These are phyloP conservation scores for Drosophila pseudoananassae DNA, from an alignment of 1,140 invertebrate genomes.

Conservation along the genomic window DNA sequence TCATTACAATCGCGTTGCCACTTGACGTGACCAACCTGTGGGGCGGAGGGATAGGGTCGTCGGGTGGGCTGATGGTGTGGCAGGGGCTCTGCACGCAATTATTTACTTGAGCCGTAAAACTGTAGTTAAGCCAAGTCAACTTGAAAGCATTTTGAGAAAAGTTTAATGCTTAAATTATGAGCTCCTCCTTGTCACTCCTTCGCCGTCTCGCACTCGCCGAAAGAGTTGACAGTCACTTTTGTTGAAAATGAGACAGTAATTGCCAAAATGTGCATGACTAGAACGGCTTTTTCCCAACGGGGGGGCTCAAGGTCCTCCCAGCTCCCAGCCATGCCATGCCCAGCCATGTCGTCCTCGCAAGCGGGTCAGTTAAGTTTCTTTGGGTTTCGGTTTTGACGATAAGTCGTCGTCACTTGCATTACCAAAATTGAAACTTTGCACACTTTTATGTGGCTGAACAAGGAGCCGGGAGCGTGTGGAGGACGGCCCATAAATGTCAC, in stretches of 20 bases:
- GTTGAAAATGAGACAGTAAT: conserved; percentile 81
- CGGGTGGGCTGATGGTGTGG: not conserved
- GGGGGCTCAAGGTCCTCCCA: conserved; percentile 11
- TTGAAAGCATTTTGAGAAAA: conserved; percentile 80
- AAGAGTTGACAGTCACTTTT: conserved; percentile 81
- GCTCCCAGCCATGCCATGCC: conserved; percentile 9
- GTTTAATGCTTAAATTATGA: conserved; percentile 83
- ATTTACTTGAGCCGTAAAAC: conserved; percentile 82
- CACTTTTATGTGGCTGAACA: conserved; percentile 39
- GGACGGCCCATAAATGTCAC: conserved; percentile 58
- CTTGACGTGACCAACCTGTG: conserved; percentile 49
- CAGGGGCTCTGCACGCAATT: conserved; percentile 62
- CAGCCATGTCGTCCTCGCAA: not conserved
- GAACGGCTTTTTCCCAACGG: conserved; percentile 44
- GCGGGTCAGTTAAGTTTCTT: conserved; percentile 64
- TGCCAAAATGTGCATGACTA: conserved; percentile 74
- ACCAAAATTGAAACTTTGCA: conserved; percentile 75
- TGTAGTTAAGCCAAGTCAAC: conserved; percentile 81
- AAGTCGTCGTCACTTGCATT: conserved; percentile 69
- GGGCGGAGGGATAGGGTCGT: not conserved
- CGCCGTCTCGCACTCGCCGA: conserved; percentile 6
- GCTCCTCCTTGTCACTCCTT: conserved; percentile 49
- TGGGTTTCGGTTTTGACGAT: conserved; percentile 49
- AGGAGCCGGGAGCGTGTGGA: conserved; percentile 4
- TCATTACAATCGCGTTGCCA: conserved; percentile 72